Conservation (phyloP, 2,797 vertebrate species). For the Semaprochilodus insignis region DNA sequence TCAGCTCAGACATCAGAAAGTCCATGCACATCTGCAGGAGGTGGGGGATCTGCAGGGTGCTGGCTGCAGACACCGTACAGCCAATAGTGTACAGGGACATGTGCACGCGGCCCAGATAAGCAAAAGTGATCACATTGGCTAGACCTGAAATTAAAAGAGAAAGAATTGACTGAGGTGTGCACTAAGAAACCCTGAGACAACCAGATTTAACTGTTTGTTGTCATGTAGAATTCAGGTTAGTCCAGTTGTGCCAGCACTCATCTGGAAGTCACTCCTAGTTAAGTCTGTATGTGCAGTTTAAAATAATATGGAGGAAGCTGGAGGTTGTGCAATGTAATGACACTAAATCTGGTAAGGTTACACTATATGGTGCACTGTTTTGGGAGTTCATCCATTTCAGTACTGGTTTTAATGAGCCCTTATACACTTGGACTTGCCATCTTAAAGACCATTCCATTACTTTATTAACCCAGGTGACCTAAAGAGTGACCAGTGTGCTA, state of each 20-base stretch:
- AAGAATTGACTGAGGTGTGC: neutral
- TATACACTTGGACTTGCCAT: too few relatives aligned
- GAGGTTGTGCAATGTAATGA: neutral
- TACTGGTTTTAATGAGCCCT: too few relatives aligned
- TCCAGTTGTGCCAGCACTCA: neutral
- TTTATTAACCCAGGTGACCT: too few relatives aligned
- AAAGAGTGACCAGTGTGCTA: too few relatives aligned
- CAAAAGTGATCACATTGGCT: slow-evolving; percentile 83
- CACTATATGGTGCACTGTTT: too few relatives aligned
- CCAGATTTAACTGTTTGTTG: neutral
- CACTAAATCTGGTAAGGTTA: neutral
- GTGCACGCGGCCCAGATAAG: slow-evolving; percentile 85
- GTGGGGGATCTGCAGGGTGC: slow-evolving; percentile 80
- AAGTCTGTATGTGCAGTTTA: neutral
- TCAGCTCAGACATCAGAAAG: slow-evolving; percentile 84
- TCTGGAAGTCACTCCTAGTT: neutral
- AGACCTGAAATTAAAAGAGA: slow-evolving; percentile 70
- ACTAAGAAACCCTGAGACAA: neutral
- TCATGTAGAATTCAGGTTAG: neutral
- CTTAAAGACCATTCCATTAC: too few relatives aligned
- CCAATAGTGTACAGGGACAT: slow-evolving; percentile 89
- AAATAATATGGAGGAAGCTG: neutral
- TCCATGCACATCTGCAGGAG: slow-evolving; percentile 85
- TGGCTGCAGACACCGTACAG: slow-evolving; percentile 83
- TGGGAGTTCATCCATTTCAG: too few relatives aligned